phyloP scores from a whole-genome alignment of 2,888 invertebrate species.

The Zaprionus obscuricornis region DNA sequence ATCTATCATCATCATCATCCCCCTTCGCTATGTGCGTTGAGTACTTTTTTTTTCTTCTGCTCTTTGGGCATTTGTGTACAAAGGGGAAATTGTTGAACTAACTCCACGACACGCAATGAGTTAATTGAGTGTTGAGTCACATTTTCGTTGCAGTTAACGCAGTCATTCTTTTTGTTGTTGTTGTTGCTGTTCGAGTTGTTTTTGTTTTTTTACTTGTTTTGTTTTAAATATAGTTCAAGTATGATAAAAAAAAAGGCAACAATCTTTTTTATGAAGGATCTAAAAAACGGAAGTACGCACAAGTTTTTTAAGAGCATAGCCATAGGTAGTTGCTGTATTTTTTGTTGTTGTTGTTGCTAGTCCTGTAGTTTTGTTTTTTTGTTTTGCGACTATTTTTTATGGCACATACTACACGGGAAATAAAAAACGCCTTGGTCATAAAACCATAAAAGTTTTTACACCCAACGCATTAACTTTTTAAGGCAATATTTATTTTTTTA shows the following conservation, averaged over 20 bases:
- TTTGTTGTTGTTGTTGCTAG: constrained; percentile 3
- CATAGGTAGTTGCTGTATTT: constrained; percentile 32
- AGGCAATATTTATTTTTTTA: too few species aligned
- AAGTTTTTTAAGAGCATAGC: constrained; percentile 49
- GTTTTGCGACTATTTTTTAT: too few species aligned
- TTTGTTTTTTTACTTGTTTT: background rate
- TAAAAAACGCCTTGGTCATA: constrained; percentile 60
- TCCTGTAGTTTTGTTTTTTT: constrained; percentile 29
- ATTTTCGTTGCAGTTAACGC: constrained; percentile 7
- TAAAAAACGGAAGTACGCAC: constrained; percentile 63
- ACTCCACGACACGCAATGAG: constrained; percentile 35
- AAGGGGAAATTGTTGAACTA: constrained; percentile 61
- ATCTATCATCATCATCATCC: constrained; percentile 47
- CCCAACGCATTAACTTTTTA: constrained; percentile 30
- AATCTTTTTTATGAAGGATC: constrained; percentile 59
- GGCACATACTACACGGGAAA: constrained; percentile 25
- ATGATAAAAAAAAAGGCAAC: background rate
- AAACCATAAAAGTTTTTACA: constrained; percentile 59
- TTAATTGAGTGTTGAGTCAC: constrained; percentile 24
- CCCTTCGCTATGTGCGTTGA: constrained; percentile 57
- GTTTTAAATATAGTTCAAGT: background rate
- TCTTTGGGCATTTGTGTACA: constrained; percentile 24
- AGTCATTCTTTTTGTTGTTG: background rate
- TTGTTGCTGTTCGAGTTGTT: too few species aligned
- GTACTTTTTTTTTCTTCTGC: constrained; percentile 22